Percentiles rank a stretch among this genome's conserved stretches.
These are phyloP conservation scores for Scylla paramamosain DNA, from an alignment of 1,140 invertebrate genomes.

Conservation along the genomic window DNA sequence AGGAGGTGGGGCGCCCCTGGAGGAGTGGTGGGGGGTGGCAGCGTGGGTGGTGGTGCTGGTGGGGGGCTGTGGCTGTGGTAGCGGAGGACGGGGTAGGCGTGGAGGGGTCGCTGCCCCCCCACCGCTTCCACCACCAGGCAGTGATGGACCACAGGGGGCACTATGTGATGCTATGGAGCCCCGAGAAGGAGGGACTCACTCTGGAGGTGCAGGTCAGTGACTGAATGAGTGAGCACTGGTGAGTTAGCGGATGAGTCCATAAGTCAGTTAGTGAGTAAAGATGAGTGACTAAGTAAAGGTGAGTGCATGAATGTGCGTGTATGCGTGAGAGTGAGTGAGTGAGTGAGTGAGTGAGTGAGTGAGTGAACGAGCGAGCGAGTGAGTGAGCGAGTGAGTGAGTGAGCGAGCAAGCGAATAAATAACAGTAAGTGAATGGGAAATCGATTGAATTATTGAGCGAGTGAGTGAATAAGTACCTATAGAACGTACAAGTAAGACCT, in stretches of 20 bases:
- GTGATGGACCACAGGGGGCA: slow-evolving; percentile 66
- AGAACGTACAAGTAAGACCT: no score
- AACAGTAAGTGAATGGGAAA: no score
- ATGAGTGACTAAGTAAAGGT: not conserved
- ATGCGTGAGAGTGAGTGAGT: not conserved
- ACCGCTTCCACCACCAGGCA: slow-evolving; percentile 58
- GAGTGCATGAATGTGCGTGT: not conserved
- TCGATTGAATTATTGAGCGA: no score
- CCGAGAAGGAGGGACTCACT: slow-evolving; percentile 56
- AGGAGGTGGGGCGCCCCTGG: not conserved
- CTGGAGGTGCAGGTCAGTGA: slow-evolving; percentile 68
- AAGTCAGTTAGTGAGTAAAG: no score
- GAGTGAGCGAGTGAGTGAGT: not conserved
- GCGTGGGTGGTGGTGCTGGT: not conserved
- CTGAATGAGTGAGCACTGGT: no score
- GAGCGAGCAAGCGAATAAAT: not conserved
- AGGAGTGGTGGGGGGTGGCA: not conserved
- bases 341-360: no score
- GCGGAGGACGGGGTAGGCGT: not conserved
- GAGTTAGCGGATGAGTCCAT: no score
- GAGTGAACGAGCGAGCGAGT: no score
- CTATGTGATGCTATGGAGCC: slow-evolving; percentile 69
- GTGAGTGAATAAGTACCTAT: no score
- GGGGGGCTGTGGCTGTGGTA: not conserved
- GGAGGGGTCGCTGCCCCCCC: not conserved